Percentiles rank a stretch among this genome's conserved stretches.
These are phyloP conservation scores for Litoditis marina DNA, from an alignment of 2,888 invertebrate species.

Conservation along the genomic window DNA sequence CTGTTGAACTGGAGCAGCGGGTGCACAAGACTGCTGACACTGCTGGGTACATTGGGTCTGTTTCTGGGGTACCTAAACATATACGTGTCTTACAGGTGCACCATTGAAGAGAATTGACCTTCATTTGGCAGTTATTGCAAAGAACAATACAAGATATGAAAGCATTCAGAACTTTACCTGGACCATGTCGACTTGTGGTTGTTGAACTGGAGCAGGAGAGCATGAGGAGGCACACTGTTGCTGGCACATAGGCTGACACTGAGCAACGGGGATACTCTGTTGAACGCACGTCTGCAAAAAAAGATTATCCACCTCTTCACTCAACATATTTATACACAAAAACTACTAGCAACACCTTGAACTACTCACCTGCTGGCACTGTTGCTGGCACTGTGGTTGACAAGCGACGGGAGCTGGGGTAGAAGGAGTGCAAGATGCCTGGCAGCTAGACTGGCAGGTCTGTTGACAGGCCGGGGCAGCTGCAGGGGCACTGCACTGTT, in stretches of 20 bases:
- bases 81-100: no score
- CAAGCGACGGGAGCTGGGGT: constrained; percentile 7
- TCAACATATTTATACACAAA: no score
- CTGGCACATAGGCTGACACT: constrained; percentile 24
- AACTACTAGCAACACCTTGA: no score
- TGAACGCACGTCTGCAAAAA: constrained; percentile 3
- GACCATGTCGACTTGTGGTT: no score
- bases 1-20: constrained; percentile 12
- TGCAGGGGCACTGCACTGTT: constrained; percentile 27
- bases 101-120: no score
- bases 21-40: constrained; percentile 23
- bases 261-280: no score
- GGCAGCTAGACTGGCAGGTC: constrained; percentile 31
- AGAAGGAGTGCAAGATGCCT: constrained; percentile 23
- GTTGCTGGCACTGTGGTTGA: constrained; percentile 17
- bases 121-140: no score
- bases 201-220: constrained; percentile 19
- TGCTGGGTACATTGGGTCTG: constrained; percentile 16
- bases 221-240: constrained; percentile 17
- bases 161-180: no score
- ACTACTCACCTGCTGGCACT: no score
- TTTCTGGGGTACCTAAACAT: no score
- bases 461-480: constrained; percentile 27
- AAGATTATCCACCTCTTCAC: no score
- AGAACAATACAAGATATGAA: no score